A percentile compares a stretch with the other conserved stretches of the same genome.
phyloP scores from a whole-genome alignment of 2,113 vertebrate genomes.

The human region GRCh38 chr7:51136501-51137000 shows the following conservation, averaged over 20 bases:
- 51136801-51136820: background rate
- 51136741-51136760: background rate
- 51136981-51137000: background rate
- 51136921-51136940: background rate
- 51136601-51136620: background rate
- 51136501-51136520: background rate
- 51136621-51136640: background rate
- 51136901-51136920: background rate
- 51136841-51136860: background rate
- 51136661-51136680: background rate
- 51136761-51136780: background rate
- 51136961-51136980: background rate
- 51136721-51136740: background rate
- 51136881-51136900: rapidly evolving
- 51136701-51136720: background rate
- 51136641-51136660: background rate
- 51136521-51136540: too few relatives aligned
- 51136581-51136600: background rate
- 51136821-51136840: background rate
- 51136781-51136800: background rate
- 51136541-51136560: background rate
- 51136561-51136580: background rate
- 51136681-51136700: background rate
- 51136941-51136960: background rate
- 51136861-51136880: background rate